A percentile compares a stretch with the other conserved stretches of the same genome.
Evolutionary conservation across 2,888 invertebrate genomes (phyloP).

Genomic region (Ellobium chinense): DNA sequence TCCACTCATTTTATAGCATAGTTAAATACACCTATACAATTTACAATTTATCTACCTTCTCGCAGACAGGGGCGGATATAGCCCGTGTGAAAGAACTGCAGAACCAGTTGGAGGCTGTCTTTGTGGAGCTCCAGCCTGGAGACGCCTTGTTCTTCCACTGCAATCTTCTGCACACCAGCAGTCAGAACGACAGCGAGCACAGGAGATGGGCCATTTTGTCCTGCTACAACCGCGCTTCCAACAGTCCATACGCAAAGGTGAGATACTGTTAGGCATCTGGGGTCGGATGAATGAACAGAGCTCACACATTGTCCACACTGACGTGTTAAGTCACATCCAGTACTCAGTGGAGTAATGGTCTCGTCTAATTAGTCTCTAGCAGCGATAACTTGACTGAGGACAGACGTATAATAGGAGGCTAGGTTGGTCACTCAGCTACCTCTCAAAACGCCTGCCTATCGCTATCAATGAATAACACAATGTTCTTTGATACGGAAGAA

Average conservation of each 20-base stretch:
- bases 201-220: constrained; percentile 72
- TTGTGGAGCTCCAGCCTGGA: constrained; percentile 74
- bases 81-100: constrained; percentile 66
- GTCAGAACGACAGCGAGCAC: constrained; percentile 65
- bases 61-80: constrained; percentile 70
- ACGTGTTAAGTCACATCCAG: not conserved
- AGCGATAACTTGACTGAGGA: too few species aligned
- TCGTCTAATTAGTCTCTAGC: too few species aligned
- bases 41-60: too few species aligned
- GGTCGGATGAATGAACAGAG: not conserved
- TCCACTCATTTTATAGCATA: too few species aligned
- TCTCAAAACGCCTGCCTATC: too few species aligned
- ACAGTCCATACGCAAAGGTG: constrained; percentile 65
- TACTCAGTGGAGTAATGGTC: not conserved
- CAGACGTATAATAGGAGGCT: too few species aligned
- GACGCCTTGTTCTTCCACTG: constrained; percentile 74
- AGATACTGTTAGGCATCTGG: not conserved
- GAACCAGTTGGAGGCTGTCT: constrained; percentile 59
- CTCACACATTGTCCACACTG: not conserved
- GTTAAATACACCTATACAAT: too few species aligned
- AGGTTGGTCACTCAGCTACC: too few species aligned
- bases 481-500: too few species aligned
- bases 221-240: constrained; percentile 69
- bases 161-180: constrained; percentile 72
- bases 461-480: too few species aligned